Base-by-base conservation (phyloP, 2,113 vertebrate genomes). In the Trochalopteron elliotii region DNA sequence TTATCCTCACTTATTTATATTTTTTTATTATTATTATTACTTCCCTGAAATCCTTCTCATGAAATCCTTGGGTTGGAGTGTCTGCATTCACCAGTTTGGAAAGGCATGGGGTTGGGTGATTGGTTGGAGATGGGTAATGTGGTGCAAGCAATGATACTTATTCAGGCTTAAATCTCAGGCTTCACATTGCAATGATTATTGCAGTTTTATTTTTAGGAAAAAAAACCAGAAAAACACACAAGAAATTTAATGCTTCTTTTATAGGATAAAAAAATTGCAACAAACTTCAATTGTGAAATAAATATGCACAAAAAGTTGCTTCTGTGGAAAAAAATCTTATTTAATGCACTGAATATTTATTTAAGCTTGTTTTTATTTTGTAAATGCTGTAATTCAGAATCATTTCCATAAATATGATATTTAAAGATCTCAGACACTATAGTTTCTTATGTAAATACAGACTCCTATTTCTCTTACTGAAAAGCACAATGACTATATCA, bases 301-400 rank as follows among this genome's bases (percentile, higher is more conserved):
- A 93, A 97, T 92, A 97, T 96, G 97, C 98, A 98, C 96, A 98
- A 98, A 93, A 98, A 94, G 92, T 88, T 96, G 97, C 97, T 98
- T 98, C 95, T 98, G 97, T 97, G 98, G 50, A 92, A 81, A 92
- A 83, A 64, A 97, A 97, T 97, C 95, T 98, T 98, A 97, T 98
- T 98, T 98, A 97, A 98, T 96, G 96, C 98, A 98, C 96, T 94
- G 97, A 94, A 97, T 97, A 98, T 98, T 98, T 98, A 98, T 98
- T 98, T 96, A 98, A 99, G 98, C 98, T 98, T 98, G 97, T 98
- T 98, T 98, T 99, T 99, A 98, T 99, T 99, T 99, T 99, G 97
- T 98, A 99, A 99, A 98, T 97, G 98, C 98, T 97, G 96, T 98
- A 96, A 97, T 96, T 97, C 90, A 95, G 89, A 97, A 95, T 98